Evolutionary conservation across 2,113 vertebrate genomes (phyloP).

Genomic region (Rhea pennata): DNA sequence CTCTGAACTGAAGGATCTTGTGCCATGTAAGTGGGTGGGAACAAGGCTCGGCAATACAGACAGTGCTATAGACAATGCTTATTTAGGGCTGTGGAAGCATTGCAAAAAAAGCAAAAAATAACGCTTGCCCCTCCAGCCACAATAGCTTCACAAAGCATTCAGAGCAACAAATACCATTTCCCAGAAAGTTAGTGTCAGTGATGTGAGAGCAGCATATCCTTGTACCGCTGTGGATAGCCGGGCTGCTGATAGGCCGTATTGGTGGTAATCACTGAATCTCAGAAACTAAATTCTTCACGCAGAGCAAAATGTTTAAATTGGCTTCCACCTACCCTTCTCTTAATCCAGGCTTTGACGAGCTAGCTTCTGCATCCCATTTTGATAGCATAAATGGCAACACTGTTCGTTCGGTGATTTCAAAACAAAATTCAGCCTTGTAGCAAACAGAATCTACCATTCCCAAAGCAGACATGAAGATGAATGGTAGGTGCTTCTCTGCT

Average conservation of each 20-base stretch:
- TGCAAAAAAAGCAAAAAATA: conserved; percentile 54
- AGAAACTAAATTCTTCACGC: not conserved
- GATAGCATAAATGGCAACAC: conserved; percentile 1
- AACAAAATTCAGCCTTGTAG: not conserved
- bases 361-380: conserved; percentile 10
- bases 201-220: not conserved
- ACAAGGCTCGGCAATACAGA: not conserved
- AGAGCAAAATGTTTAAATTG: not conserved
- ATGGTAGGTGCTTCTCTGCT: not conserved
- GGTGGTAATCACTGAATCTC: not conserved
- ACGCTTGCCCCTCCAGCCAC: conserved; percentile 19
- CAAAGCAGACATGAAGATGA: not conserved
- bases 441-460: conserved; percentile 19
- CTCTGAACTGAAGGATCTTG: conserved; percentile 1
- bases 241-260: rapidly evolving
- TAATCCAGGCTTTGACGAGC: conserved; percentile 38
- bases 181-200: not conserved
- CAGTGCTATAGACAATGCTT: conserved; percentile 53
- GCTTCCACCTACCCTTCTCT: not conserved
- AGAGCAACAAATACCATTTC: conserved; percentile 22
- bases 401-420: conserved; percentile 12
- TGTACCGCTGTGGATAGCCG: not conserved
- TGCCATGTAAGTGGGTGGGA: conserved; percentile 55
- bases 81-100: conserved; percentile 43
- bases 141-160: conserved; percentile 22